Base-by-base conservation (phyloP, 2,888 invertebrate genomes). In the Psylliodes chrysocephalus region DNA sequence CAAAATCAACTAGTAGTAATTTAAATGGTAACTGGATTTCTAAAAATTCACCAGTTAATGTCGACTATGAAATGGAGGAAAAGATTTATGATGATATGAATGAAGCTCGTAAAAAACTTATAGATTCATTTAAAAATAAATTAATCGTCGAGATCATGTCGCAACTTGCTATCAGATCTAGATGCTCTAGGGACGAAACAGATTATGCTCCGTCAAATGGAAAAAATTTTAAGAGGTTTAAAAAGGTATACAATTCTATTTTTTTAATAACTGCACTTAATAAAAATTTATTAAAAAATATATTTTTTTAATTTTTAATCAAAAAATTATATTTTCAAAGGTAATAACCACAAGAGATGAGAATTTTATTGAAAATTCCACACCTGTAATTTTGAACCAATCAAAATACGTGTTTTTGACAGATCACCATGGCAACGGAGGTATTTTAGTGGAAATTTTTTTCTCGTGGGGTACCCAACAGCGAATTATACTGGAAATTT, bases 221-320 rank as follows among this genome's bases (percentile, higher is more conserved):
- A 25, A 51, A 22, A 47, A 75, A 75, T 55, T 75, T 73, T 60
- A 76, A 76, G 46, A 73, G 67, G 56, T 77, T 77, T 65, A 72
- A 64, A 66, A 76, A 76, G 70, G 75, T 75, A 63, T 54, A 64
- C 60, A 15, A 35, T 6, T 7, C 10, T 17, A 42, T n/a, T n/a
- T n/a, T n/a, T n/a, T n/a, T n/a, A n/a, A n/a, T n/a, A n/a, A n/a
- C n/a, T n/a, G n/a, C n/a, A n/a, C n/a, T n/a, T n/a, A n/a, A n/a
- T n/a, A n/a, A n/a, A n/a, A n/a, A n/a, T n/a, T n/a, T n/a, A n/a
- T n/a, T n/a, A n/a, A n/a, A n/a, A n/a, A n/a, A n/a, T n/a, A n/a
- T n/a, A n/a, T n/a, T n/a, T n/a, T n/a, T n/a, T n/a, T n/a, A n/a
- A n/a, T n/a, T n/a, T n/a, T n/a, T n/a, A n/a, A n/a, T n/a, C n/a